A percentile compares a stretch with the other conserved stretches of the same genome.
phyloP scores from a whole-genome alignment of 2,797 vertebrate species.

The Argentina silus region DNA sequence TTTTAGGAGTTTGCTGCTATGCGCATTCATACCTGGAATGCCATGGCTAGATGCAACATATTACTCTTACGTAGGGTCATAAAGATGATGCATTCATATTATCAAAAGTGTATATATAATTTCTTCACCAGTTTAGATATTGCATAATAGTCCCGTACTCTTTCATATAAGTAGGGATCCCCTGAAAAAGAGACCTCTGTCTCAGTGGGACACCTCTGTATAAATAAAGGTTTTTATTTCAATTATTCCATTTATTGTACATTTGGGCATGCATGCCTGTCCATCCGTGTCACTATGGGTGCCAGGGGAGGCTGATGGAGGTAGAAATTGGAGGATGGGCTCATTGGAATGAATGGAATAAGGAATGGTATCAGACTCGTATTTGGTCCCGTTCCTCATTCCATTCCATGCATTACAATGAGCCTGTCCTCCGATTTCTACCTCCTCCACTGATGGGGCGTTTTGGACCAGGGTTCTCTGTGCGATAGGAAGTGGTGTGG shows the following conservation, averaged over 20 bases:
- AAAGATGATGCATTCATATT: not conserved
- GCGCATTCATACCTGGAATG: no score
- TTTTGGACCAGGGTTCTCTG: conserved; percentile 42
- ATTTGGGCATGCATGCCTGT: not conserved
- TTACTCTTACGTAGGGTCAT: no score
- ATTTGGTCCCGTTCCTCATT: no score
- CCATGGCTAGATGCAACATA: no score
- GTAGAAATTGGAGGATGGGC: no score
- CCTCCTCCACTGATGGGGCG: not conserved
- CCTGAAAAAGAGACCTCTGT: no score
- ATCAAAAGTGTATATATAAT: not conserved
- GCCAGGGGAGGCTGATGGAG: not conserved
- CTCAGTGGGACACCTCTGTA: no score
- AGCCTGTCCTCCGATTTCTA: no score
- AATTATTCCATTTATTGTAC: not conserved
- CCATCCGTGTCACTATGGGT: not conserved
- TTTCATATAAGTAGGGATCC: not conserved
- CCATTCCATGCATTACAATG: no score
- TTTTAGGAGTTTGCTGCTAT: no score
- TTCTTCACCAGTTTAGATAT: not conserved
- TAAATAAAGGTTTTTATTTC: not conserved
- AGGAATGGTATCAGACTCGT: no score
- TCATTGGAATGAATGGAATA: no score
- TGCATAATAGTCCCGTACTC: not conserved
- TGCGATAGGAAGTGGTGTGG: conserved; percentile 41